Evolutionary conservation across 1,140 invertebrate genomes (phyloP).

Genomic region (Apis dorsata): DNA sequence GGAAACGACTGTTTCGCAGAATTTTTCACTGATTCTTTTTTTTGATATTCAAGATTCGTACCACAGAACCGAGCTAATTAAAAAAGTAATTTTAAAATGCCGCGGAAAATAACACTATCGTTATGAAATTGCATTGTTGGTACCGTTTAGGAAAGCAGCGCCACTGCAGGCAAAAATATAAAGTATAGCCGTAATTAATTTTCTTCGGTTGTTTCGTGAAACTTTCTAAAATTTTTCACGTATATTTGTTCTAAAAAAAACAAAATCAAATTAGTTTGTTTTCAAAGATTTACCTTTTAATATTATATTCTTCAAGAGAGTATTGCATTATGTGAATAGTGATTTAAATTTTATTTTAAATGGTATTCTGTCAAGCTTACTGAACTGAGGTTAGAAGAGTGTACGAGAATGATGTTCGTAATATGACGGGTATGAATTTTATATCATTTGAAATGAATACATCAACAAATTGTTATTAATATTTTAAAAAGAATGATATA

Average conservation of each 20-base stretch:
- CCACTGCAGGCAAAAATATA: neutral
- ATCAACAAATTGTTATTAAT: neutral
- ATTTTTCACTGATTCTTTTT: constrained; percentile 3
- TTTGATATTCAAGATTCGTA: constrained; percentile 3
- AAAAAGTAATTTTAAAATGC: constrained; percentile 22
- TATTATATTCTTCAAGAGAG: neutral
- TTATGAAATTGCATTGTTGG: neutral
- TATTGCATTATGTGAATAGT: neutral
- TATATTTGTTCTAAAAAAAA: constrained; percentile 1
- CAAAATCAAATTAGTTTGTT: constrained; percentile 4
- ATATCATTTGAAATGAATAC: neutral
- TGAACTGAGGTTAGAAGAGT: neutral
- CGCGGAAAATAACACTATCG: constrained; percentile 31
- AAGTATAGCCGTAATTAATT: constrained; percentile 26
- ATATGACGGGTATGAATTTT: neutral
- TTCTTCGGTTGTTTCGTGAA: neutral
- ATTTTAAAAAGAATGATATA: neutral
- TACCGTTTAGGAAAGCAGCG: constrained; percentile 13
- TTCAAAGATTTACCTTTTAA: neutral
- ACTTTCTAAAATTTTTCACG: neutral
- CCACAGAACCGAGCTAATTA: neutral
- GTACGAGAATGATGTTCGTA: neutral
- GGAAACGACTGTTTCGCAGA: neutral
- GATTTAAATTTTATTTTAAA: constrained; percentile 17
- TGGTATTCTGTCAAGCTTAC: neutral